Evolutionary conservation across 2,113 vertebrate species (phyloP).

Genomic region (Melanerpes aurifrons): DNA sequence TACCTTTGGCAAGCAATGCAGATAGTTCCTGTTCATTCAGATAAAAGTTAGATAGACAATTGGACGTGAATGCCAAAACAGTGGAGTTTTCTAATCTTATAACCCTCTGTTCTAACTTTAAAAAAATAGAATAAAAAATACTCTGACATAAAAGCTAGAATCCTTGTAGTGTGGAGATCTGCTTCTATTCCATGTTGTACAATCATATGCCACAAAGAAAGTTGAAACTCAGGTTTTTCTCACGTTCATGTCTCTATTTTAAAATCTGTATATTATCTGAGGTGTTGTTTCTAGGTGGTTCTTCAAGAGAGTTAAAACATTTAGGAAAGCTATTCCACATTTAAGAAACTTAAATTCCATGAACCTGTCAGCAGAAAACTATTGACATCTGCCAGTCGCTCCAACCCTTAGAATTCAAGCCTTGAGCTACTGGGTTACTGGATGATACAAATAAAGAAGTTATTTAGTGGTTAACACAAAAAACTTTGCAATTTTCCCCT

Average conservation of each 20-base stretch:
- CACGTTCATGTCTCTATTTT: not conserved
- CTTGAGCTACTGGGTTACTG: not conserved
- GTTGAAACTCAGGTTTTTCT: not conserved
- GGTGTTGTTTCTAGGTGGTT: not conserved
- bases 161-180: not conserved
- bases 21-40: not conserved
- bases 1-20: not conserved
- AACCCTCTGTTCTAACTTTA: slow-evolving; percentile 3
- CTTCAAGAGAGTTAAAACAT: not conserved
- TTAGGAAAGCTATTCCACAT: not conserved
- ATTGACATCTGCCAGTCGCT: not conserved
- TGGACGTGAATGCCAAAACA: not conserved
- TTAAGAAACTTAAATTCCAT: not conserved
- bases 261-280: not conserved
- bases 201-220: not conserved
- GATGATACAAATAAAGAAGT: not conserved
- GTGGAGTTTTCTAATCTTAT: not conserved
- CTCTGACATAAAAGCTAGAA: slow-evolving; percentile 38
- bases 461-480: not conserved
- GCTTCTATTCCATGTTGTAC: not conserved
- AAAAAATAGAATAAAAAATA: slow-evolving; percentile 17
- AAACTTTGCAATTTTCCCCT: not conserved
- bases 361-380: not conserved
- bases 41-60: not conserved
- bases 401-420: not conserved